Conservation (phyloP, 2,113 vertebrate species). For the Cynocephalus volans region DNA sequence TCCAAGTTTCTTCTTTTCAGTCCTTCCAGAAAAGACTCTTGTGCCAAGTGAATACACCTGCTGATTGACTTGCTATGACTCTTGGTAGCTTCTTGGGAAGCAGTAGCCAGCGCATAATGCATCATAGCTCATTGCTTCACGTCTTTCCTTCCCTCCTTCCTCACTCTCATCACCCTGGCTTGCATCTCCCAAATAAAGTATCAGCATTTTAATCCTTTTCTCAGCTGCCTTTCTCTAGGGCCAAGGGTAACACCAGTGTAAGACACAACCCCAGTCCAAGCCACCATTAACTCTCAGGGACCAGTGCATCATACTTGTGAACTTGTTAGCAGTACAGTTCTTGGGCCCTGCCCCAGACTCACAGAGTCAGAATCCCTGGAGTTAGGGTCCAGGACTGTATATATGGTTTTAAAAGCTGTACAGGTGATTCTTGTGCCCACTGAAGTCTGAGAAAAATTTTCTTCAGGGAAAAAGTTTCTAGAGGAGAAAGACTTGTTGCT, state of each 20-base stretch:
- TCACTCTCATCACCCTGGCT: background rate
- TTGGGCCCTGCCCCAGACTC: background rate
- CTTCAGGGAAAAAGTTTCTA: background rate
- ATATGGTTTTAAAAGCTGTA: background rate
- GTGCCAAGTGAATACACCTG: background rate
- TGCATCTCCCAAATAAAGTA: background rate
- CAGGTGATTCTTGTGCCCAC: background rate
- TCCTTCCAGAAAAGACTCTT: background rate
- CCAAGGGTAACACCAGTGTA: background rate
- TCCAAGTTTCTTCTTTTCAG: background rate
- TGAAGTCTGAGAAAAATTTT: background rate
- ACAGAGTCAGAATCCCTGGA: background rate
- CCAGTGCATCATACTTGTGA: background rate
- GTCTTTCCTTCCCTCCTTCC: background rate
- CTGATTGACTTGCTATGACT: background rate
- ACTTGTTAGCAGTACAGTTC: background rate
- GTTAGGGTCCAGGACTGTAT: background rate
- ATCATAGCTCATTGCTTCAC: background rate
- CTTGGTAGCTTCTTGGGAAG: background rate
- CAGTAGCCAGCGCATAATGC: background rate
- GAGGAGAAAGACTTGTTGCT: background rate
- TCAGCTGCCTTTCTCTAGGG: background rate
- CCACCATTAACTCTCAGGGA: too few species aligned
- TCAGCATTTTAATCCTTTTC: background rate
- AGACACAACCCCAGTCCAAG: background rate